Evolutionary conservation across 2,113 vertebrate species (phyloP).

Genomic region (Zeus faber): DNA sequence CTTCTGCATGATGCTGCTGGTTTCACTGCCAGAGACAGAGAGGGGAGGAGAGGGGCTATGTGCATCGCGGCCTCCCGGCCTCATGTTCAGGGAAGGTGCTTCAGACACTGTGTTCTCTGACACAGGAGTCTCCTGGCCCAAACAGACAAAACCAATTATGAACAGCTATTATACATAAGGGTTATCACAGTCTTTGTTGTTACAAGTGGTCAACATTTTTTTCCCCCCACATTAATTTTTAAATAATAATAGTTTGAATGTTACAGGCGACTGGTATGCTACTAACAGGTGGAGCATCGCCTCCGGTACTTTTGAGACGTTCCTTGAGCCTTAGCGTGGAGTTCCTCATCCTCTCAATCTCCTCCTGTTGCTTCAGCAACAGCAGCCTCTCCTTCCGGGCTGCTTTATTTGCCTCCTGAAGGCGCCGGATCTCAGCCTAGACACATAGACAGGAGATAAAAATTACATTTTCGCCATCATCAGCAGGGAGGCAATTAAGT

Average conservation of each 20-base stretch:
- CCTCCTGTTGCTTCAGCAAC: slow-evolving; percentile 93
- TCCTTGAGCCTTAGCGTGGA: slow-evolving; percentile 91
- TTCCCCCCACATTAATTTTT: no score
- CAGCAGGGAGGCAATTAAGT: no score
- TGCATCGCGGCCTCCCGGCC: slow-evolving; percentile 76
- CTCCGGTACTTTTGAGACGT: slow-evolving; percentile 86
- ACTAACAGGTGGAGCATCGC: slow-evolving; percentile 73
- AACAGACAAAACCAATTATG: no score
- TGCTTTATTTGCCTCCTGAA: slow-evolving; percentile 94
- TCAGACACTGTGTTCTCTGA: slow-evolving; percentile 65
- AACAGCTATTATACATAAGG: no score
- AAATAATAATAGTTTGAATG: no score
- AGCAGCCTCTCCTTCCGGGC: slow-evolving; percentile 94
- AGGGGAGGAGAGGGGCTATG: slow-evolving; percentile 86
- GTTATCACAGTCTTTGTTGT: no score
- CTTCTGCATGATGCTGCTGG: slow-evolving; percentile 98
- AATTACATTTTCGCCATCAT: no score
- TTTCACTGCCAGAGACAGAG: slow-evolving; percentile 93
- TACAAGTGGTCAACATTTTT: no score
- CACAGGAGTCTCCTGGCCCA: slow-evolving; percentile 52
- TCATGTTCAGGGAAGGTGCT: slow-evolving; percentile 66
- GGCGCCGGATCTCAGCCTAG: slow-evolving; percentile 95
- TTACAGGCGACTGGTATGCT: neutral
- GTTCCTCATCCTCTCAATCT: slow-evolving; percentile 91
- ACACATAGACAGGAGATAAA: neutral